Evolutionary conservation across 2,113 vertebrate genomes (phyloP).

Genomic region (Clinocottus analis): DNA sequence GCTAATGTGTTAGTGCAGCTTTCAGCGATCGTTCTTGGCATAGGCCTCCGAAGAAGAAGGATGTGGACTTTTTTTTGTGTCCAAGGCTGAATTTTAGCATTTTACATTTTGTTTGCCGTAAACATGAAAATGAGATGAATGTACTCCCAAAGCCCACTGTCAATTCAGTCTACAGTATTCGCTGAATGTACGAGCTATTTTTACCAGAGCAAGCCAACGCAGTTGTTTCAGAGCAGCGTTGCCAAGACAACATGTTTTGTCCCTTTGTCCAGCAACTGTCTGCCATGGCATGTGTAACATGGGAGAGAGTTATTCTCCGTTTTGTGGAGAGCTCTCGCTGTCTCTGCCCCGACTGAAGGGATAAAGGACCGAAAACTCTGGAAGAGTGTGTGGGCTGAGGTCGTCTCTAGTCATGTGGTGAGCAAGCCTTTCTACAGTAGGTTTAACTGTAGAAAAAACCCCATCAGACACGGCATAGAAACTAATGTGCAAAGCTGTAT

Average conservation of each 20-base stretch:
- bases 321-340: constrained; percentile 52
- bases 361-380: constrained; percentile 54
- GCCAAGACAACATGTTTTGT: constrained; percentile 72
- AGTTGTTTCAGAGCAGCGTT: constrained; percentile 63
- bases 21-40: constrained; percentile 9
- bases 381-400: constrained; percentile 50
- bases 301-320: constrained; percentile 52
- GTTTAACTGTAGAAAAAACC: constrained; percentile 29
- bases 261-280: constrained; percentile 68
- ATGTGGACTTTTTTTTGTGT: constrained; percentile 6
- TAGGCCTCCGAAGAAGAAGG: constrained; percentile 6
- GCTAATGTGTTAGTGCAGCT: constrained; percentile 6
- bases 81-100: not conserved
- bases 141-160: constrained; percentile 7
- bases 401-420: constrained; percentile 41
- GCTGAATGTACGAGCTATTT: constrained; percentile 44
- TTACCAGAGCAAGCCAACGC: constrained; percentile 36
- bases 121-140: constrained; percentile 16
- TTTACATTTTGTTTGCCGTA: not conserved
- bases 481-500: constrained; percentile 38
- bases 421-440: constrained; percentile 44
- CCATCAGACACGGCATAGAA: constrained; percentile 35
- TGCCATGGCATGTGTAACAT: constrained; percentile 59
- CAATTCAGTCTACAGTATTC: constrained; percentile 26
- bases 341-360: constrained; percentile 44